Base-by-base conservation (phyloP, 92 coral and sea anemone genomes). In the Siderastrea radians region DNA sequence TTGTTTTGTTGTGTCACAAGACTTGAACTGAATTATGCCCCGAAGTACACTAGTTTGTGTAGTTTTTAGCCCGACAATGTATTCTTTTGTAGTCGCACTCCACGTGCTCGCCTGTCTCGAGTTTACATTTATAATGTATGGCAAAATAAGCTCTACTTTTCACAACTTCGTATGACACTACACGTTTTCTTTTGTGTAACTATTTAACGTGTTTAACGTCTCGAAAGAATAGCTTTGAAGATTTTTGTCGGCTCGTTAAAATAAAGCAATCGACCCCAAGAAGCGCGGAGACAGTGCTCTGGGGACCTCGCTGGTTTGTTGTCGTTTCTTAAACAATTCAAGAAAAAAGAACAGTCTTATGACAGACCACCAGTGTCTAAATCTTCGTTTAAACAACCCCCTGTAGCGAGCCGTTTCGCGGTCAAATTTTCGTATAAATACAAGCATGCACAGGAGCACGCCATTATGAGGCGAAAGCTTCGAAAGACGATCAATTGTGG, bases 51-150 rank as follows among this genome's bases (percentile, higher is more conserved):
- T 77, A 72, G 94, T 90, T 85, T 90, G 87, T 82, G 83, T 93
- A 81, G 60, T 82, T 75, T 81, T 81, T 19, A 46, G 57, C 48
- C 13, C 72, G 73, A 86, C 90, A 86, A 86, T 90, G 87, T 90
- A 66, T 90, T 90, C 91, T 73, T 90, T 90, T 86, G 93, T 90
- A 61, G 72, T 53, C 63, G 2, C 77, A 55, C 83, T 80, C 88
- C 93, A 88, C 89, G 93, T 88, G 87, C 75, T 65, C 69, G 86
- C 17, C 44, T 66, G 80, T 81, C 83, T 67, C 63, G 68, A 90
- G 96, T 93, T 87, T 88, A 95, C 98, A 95, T 93, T 86, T 94
- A 87, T 88, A 93, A 93, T 93, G 86, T 65, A 90, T 84, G 52
- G 72, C 51, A 65, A 63, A 74, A 61, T 53, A 17, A 26, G 62